Evolutionary conservation across 30 jellyfish, hydroid and myxozoan genomes (phyloP), one percentile per base, ranked within the genome.

Genomic region (Aurelia aurita complex sp. Pacific): DNA sequence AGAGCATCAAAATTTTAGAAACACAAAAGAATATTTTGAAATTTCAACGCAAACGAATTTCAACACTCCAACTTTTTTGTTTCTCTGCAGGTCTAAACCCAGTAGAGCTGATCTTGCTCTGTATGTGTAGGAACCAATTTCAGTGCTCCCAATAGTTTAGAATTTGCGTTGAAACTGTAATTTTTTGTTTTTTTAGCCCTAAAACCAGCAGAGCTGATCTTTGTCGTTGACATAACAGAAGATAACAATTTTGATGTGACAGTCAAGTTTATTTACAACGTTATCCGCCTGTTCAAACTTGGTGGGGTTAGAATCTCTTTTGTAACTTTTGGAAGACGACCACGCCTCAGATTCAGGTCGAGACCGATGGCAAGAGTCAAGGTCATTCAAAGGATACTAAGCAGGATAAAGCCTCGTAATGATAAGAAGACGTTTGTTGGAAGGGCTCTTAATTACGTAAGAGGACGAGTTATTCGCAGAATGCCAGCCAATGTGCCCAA

Each of bases 181-280:
- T 50, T 76, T 18, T 69, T 14, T 14, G 33, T 1, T 69, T 52
- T 5, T n/a, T 66, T 43, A 82, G 91, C 68, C 35, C 67, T 82
- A 14, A 29, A 74, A 35, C 77, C 85, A 18, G 82, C 88, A 34
- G 85, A 88, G 38, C 46, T 88, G 68, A 64, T 88, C 33, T 80
- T 88, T 36, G 89, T 69, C 9, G 89, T 88, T 15, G 97, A 88
- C 57, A 55, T 18, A 15, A 71, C 92, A 38, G 89, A 80, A 11
- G 89, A 80, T 61, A 57, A 67, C 9, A 63, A 81, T 60, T 88
- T 88, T 51, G 92, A 80, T 54, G 61, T 88, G 23, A 80, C 81
- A 43, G 40, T 59, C 51, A 83, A 89, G 59, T 81, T 79, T 67
- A 51, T 88, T 18, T 88, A 88, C 85, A 88, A 88, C 59, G 54